Evolutionary conservation across 2,797 vertebrate genomes (phyloP).

Genomic region (Premnoplex brunnescens): DNA sequence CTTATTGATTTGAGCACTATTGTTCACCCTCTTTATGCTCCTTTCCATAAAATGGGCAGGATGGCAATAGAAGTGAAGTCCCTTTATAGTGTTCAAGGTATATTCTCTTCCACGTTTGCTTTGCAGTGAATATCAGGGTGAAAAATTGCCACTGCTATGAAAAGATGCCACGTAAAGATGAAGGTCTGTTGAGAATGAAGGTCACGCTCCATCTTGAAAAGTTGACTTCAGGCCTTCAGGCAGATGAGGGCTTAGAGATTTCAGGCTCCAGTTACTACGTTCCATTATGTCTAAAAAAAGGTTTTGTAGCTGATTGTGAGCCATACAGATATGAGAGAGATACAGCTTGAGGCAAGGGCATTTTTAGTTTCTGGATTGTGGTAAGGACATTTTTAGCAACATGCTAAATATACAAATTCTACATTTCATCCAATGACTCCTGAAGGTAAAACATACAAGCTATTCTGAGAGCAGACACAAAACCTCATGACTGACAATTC

Average conservation of each 20-base stretch:
- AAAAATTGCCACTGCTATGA: background rate
- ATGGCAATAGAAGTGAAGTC: background rate
- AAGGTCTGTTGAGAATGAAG: background rate
- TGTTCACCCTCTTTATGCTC: background rate
- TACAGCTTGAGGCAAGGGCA: constrained; percentile 50
- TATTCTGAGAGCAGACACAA: background rate
- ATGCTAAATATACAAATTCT: constrained; percentile 9
- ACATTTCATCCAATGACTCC: background rate
- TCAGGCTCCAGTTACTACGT: constrained; percentile 48
- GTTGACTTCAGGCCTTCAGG: constrained; percentile 25
- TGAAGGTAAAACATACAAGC: background rate
- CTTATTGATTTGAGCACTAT: background rate
- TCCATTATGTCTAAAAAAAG: constrained; percentile 46
- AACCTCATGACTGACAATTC: background rate
- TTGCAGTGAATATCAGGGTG: background rate
- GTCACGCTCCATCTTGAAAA: constrained; percentile 16
- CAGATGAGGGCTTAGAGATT: constrained; percentile 33
- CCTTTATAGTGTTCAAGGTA: background rate
- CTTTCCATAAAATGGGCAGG: background rate
- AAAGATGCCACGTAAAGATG: background rate
- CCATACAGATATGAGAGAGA: constrained; percentile 32
- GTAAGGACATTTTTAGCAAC: constrained; percentile 28
- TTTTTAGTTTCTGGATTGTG: constrained; percentile 44
- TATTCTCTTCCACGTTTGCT: background rate
- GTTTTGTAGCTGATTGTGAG: constrained; percentile 18